Evolutionary conservation across 2,888 invertebrate genomes (phyloP).

Genomic region (Aricia artaxerxes): DNA sequence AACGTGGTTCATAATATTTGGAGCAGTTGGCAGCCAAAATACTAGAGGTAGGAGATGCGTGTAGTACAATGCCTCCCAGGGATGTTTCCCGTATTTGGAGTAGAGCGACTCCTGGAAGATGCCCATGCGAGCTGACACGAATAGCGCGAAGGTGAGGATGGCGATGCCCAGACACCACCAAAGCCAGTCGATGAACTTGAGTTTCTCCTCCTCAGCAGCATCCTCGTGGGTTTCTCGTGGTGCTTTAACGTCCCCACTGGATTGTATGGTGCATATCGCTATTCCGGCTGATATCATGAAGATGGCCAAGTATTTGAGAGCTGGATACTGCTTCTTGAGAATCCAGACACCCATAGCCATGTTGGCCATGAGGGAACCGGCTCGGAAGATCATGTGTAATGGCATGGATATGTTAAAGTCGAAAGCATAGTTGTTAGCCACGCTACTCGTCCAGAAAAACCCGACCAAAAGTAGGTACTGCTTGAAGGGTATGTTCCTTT

Average conservation of each 20-base stretch:
- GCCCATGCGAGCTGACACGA: slow-evolving; percentile 97
- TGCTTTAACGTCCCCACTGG: slow-evolving; percentile 85
- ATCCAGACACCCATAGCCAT: slow-evolving; percentile 97
- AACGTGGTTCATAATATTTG: slow-evolving; percentile 89
- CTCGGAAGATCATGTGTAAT: slow-evolving; percentile 98
- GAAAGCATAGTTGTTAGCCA: slow-evolving; percentile 96
- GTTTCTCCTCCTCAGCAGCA: slow-evolving; percentile 63
- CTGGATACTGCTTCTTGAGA: slow-evolving; percentile 89
- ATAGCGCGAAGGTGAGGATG: slow-evolving; percentile 91
- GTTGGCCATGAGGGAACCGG: slow-evolving; percentile 97
- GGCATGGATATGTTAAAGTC: slow-evolving; percentile 99
- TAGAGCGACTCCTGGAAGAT: slow-evolving; percentile 95
- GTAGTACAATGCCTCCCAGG: slow-evolving; percentile 92
- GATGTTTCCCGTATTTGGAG: slow-evolving; percentile 92
- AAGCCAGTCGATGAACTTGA: slow-evolving; percentile 74
- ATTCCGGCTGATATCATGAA: slow-evolving; percentile 97
- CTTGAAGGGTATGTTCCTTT: slow-evolving; percentile 86
- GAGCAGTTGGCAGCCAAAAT: slow-evolving; percentile 89
- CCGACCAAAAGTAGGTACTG: slow-evolving; percentile 91
- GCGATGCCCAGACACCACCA: slow-evolving; percentile 87
- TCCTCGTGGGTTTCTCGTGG: slow-evolving; percentile 69
- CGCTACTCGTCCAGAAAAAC: slow-evolving; percentile 95
- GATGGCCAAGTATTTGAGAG: slow-evolving; percentile 94
- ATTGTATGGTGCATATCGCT: slow-evolving; percentile 92
- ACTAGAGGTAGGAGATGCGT: slow-evolving; percentile 96